These are phyloP conservation scores for Heptranchias perlo DNA, from an alignment of 2,113 vertebrate genomes.

Conservation along the genomic window DNA sequence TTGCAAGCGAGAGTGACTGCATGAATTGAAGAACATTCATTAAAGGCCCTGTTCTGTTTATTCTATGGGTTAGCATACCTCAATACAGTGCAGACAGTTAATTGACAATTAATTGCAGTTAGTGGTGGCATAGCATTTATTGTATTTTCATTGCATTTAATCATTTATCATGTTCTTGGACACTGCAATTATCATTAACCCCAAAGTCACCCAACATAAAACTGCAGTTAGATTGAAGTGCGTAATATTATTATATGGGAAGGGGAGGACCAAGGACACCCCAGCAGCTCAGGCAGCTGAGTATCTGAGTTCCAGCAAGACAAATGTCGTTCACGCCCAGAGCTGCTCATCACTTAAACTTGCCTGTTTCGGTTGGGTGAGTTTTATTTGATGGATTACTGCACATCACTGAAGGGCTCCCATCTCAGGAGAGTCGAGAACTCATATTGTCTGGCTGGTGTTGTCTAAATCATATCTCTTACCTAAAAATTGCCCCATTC, in stretches of 20 bases:
- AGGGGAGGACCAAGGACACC: not conserved
- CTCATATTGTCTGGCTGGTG: not conserved
- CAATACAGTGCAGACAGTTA: not conserved
- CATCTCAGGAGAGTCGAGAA: not conserved
- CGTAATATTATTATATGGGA: not conserved
- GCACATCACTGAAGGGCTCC: not conserved
- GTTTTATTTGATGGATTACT: not conserved
- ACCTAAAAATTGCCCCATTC: not conserved
- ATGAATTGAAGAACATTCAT: not conserved
- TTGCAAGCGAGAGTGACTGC: not conserved
- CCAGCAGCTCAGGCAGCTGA: not conserved
- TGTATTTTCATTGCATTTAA: constrained; percentile 20
- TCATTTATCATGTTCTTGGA: constrained; percentile 17
- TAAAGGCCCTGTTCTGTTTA: not conserved
- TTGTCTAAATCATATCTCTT: not conserved
- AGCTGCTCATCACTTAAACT: not conserved
- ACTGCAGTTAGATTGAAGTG: not conserved
- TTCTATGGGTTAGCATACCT: constrained; percentile 10
- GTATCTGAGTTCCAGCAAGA: not conserved
- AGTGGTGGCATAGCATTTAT: not conserved
- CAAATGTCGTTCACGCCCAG: not conserved
- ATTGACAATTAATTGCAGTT: constrained; percentile 23
- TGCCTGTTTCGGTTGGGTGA: not conserved
- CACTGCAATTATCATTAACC: not conserved
- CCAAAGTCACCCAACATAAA: not conserved